Evolutionary conservation across 1,140 invertebrate genomes (phyloP).

Genomic region (Drosophila bocqueti): DNA sequence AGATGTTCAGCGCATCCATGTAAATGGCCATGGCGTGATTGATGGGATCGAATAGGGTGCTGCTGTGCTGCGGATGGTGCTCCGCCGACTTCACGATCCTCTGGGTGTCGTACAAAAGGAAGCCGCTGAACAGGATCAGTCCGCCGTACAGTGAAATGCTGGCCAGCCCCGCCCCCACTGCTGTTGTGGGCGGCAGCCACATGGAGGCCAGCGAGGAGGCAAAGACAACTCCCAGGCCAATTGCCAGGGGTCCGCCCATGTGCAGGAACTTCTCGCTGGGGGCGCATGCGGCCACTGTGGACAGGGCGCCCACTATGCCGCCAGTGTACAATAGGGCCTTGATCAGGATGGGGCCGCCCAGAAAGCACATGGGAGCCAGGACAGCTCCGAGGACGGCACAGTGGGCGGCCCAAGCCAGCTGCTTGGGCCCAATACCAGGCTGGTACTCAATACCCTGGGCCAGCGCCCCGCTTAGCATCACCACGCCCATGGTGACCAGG

Average conservation of each 20-base stretch:
- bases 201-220: slow-evolving; percentile 95
- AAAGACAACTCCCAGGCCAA: slow-evolving; percentile 97
- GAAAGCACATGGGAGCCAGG: slow-evolving; percentile 95
- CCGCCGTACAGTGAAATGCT: slow-evolving; percentile 98
- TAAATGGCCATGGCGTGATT: slow-evolving; percentile 98
- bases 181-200: slow-evolving; percentile 96
- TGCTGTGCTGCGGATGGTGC: slow-evolving; percentile 89
- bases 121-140: slow-evolving; percentile 95
- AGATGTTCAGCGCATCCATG: slow-evolving; percentile 98
- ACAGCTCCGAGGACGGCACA: slow-evolving; percentile 95
- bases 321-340: slow-evolving; percentile 97
- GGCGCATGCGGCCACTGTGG: slow-evolving; percentile 97
- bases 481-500: slow-evolving; percentile 91
- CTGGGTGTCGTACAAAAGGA: slow-evolving; percentile 98
- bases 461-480: slow-evolving; percentile 95
- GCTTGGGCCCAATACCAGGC: slow-evolving; percentile 95
- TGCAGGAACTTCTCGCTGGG: slow-evolving; percentile 98
- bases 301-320: slow-evolving; percentile 96
- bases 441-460: slow-evolving; percentile 91
- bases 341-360: slow-evolving; percentile 95
- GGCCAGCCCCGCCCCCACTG: slow-evolving; percentile 94
- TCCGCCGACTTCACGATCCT: slow-evolving; percentile 95
- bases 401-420: slow-evolving; percentile 97
- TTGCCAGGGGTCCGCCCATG: slow-evolving; percentile 96
- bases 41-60: slow-evolving; percentile 94